Evolutionary conservation across 2,797 vertebrate genomes (phyloP).

Genomic region (Masticophis lateralis): DNA sequence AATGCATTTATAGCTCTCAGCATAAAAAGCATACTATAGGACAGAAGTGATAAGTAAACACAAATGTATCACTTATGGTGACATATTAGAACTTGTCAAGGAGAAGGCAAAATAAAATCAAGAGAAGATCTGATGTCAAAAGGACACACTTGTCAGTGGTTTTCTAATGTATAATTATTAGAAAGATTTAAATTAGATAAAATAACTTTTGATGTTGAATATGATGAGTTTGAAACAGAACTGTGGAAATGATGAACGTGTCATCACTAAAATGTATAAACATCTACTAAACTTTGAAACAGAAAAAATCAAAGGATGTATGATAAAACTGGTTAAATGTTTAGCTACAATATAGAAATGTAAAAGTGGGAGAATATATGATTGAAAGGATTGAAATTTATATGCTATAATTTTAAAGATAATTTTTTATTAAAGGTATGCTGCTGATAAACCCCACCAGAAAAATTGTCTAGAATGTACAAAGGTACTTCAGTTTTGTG

Average conservation of each 20-base stretch:
- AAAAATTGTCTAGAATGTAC: not conserved
- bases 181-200: not conserved
- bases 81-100: not conserved
- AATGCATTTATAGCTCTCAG: no score
- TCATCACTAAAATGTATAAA: not conserved
- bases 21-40: no score
- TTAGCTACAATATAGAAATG: not conserved
- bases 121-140: not conserved
- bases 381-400: not conserved
- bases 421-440: not conserved
- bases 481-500: not conserved
- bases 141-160: not conserved
- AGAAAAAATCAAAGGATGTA: not conserved
- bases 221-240: not conserved
- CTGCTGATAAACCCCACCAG: not conserved
- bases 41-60: no score
- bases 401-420: not conserved
- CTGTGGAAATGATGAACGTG: not conserved
- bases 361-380: not conserved
- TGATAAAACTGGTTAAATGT: not conserved
- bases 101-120: not conserved
- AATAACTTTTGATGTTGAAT: not conserved
- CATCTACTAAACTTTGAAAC: not conserved
- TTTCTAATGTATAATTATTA: not conserved
- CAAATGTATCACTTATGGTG: no score